Evolutionary conservation across 2,113 vertebrate species (phyloP).

Genomic region (Oplegnathus fasciatus): DNA sequence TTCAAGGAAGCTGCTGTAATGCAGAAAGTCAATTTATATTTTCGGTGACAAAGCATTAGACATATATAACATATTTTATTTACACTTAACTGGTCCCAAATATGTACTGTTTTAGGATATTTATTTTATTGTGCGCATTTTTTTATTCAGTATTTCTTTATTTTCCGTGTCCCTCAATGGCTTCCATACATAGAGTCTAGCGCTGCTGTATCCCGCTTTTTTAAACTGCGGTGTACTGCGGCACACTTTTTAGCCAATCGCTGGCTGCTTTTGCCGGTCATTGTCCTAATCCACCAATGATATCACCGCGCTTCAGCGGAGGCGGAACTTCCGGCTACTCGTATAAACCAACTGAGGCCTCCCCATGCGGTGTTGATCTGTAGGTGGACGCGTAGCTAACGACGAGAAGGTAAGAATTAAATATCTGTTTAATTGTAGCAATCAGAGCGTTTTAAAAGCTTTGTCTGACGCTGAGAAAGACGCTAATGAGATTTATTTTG

Average conservation of each 20-base stretch:
- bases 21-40: not conserved
- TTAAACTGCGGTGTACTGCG: conserved; percentile 48
- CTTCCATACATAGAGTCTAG: not conserved
- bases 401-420: conserved; percentile 61
- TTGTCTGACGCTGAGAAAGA: fast-evolving
- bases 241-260: conserved; percentile 63
- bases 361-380: conserved; percentile 79
- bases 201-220: conserved; percentile 58
- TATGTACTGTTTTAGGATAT: too few species aligned
- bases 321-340: conserved; percentile 75
- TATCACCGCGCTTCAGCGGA: fast-evolving
- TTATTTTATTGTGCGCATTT: not conserved
- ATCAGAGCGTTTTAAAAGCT: fast-evolving
- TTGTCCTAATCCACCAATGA: conserved; percentile 68
- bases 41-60: too few species aligned
- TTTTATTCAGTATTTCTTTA: not conserved
- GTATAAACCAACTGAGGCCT: conserved; percentile 80
- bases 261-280: not conserved
- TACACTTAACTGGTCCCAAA: too few species aligned
- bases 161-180: not conserved
- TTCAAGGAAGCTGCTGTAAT: not conserved
- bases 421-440: fast-evolving
- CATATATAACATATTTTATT: not conserved
- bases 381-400: conserved; percentile 27
- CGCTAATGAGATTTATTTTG: fast-evolving